Base-by-base conservation (phyloP, 2,888 invertebrate genomes). In the Strigamia maritima region DNA sequence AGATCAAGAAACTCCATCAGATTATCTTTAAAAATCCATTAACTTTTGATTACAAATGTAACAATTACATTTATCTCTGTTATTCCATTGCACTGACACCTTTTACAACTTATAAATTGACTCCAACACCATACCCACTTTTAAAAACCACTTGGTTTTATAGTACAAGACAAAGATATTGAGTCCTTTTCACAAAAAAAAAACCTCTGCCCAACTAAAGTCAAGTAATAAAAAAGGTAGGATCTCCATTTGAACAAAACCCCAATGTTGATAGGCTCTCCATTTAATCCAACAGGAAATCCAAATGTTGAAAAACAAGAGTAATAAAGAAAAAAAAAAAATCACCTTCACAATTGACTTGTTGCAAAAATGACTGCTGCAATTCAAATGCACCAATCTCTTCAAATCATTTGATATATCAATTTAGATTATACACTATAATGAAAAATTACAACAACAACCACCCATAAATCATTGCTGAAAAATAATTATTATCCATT, bases 231-330 rank as follows among this genome's bases (percentile, higher is more conserved):
- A 70, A 70, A 70, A 70, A 70, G 26, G 26, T 19, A 70, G 70
- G 70, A 70, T 70, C 70, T 70, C 70, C 70, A 70, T 70, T 65
- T 70, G 70, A 70, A 70, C 70, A 70, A 70, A 54, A 70, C 28
- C 70, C 70, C 70, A 70, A 70, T 70, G 70, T 70, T 70, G 70
- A 70, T 70, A 70, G 70, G 26, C 70, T 70, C 70, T 70, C 70
- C 26, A 70, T 70, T 70, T 70, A 70, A 70, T 70, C 70, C 70
- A 26, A 3, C 16, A 70, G 70, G 70, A 70, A 70, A 70, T 70
- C 70, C 70, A 70, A 70, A 70, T 70, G 70, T 70, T 16, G 70
- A 70, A 70, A 70, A 54, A 22, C 54, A 54, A 19, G 70, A 70
- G 70, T 16, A 16, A 70, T 26, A 70, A 70, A 70, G 26, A 70